phyloP scores from a whole-genome alignment of 2,797 vertebrate genomes.

The Heliangelus exortis region DNA sequence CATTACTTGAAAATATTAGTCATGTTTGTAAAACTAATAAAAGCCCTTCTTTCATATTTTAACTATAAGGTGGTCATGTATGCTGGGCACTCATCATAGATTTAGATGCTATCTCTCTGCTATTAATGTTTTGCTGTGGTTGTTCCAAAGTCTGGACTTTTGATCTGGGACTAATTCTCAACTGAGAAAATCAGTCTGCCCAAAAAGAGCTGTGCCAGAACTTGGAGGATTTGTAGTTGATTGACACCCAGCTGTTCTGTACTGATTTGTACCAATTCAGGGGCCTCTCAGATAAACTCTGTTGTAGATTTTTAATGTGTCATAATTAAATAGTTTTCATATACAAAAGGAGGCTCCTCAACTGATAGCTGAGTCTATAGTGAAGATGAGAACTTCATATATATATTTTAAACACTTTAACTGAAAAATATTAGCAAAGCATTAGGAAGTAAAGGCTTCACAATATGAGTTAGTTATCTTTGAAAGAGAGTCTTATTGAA shows the following conservation, averaged over 20 bases:
- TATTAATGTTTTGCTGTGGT: conserved; percentile 7
- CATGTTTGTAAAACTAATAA: conserved; percentile 39
- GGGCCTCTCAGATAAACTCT: background rate
- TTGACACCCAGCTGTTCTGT: background rate
- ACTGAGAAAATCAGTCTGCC: background rate
- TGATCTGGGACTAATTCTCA: background rate
- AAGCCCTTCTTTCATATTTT: conserved; percentile 31
- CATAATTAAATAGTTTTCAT: background rate
- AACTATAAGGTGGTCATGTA: conserved; percentile 26
- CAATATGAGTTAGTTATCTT: background rate
- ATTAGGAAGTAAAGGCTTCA: background rate
- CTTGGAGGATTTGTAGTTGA: background rate
- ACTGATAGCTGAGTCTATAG: background rate
- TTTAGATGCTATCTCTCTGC: conserved; percentile 20
- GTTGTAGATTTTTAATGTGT: background rate
- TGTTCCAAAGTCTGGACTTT: background rate
- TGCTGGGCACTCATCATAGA: background rate
- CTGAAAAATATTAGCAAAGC: background rate
- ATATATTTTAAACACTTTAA: background rate
- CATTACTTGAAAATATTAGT: conserved; percentile 58
- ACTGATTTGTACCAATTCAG: background rate
- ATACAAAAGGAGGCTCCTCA: background rate
- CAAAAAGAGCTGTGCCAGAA: background rate
- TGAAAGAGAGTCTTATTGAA: background rate
- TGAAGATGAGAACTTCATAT: background rate